Base-by-base conservation (phyloP, 2,797 vertebrate genomes). In the Helarctos malayanus region DNA sequence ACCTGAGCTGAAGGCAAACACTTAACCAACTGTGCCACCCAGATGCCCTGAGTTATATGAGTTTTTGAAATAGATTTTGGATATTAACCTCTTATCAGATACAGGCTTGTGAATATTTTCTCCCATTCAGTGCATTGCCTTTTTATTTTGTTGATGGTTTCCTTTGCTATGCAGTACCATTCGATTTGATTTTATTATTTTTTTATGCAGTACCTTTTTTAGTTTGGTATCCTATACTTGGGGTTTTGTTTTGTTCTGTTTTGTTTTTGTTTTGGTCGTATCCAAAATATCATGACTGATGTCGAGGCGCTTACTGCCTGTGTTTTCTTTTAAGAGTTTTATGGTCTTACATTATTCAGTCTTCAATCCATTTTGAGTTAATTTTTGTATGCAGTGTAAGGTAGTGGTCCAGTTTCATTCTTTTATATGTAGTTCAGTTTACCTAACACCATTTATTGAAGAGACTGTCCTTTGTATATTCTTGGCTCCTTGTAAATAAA, bases 291-390 rank as follows among this genome's bases (percentile, higher is more conserved):
- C 18, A 32, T 49, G 61, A 69, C 41, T 41, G 41, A 12, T 88
- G n/a, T 80, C 54, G 52, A 7, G 52, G 32, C 59, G 9, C 18
- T 71, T 59, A 87, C 7, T 32, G 54, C 38, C 16, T 93, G 10
- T 85, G 49, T 94, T 88, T 88, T 61, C 45, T 63, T 94, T 21
- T 73, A 82, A 27, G n/a, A 59, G 41, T 94, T 61, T 82, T 59
- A 54, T 82, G 21, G 23, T 89, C 41, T 78, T 78, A 79, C 7
- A 68, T 19, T 12, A 41, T 79, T 86, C 21, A 69, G 35, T 75
- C 47, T 56, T 73, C n/a, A 89, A 82, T 81, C 4, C 14, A 73
- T 89, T 94, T 87, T 71, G 45, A 94, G 75, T 88, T 88, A 47
- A 38, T 69, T 94, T 81, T 75, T 27, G n/a, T 41, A 11, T 63